Base-by-base conservation (phyloP, 2,113 vertebrate species). In the Periophthalmus modestus region DNA sequence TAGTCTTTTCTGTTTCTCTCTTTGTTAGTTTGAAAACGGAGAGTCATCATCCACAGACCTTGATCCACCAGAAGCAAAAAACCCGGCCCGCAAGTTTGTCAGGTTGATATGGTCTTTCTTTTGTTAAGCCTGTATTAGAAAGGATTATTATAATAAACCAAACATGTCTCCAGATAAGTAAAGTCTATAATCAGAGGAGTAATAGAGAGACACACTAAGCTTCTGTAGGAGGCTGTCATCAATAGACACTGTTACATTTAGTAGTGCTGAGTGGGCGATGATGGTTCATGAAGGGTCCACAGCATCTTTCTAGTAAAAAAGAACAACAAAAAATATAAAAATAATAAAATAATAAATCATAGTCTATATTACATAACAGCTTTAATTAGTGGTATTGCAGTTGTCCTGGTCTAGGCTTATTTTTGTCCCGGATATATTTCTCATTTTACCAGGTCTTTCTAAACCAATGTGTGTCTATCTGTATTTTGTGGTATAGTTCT, bases 1-100 rank as follows among this genome's bases (percentile, higher is more conserved):
- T 39, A 68, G 67, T 9, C 69, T 50, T 84, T 68, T 43, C 6
- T 24, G 18, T 80, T 82, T 82, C 39, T 80, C 54, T 77, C 70
- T 78, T 70, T 87, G 74, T 65, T 57, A 91, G 91, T 62, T 46
- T 21, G 86, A 85, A 85, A 88, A 88, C 5, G 71, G 46, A 69
- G 79, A 78, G 36, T 71, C 80, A 9, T n/a, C 28, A 0, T 34
- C 54, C 43, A 79, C 71, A 74, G 82, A 84, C 21, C 50, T 66
- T 5, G 74, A 89, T 43, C 68, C 80, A 33, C 74, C 74, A 47
- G 39, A 77, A 5, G 15, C 74, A 4, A 73, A 83, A 23, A 75
- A 68, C 71, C 33, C 74, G 3, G 50, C 82, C 61, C 84, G 76
- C 73, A 92, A 91, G 86, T 94, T 94, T 92, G 90, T 93, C 85